Conservation (phyloP, 1,140 invertebrate species). For the Penaeus japonicus region DNA sequence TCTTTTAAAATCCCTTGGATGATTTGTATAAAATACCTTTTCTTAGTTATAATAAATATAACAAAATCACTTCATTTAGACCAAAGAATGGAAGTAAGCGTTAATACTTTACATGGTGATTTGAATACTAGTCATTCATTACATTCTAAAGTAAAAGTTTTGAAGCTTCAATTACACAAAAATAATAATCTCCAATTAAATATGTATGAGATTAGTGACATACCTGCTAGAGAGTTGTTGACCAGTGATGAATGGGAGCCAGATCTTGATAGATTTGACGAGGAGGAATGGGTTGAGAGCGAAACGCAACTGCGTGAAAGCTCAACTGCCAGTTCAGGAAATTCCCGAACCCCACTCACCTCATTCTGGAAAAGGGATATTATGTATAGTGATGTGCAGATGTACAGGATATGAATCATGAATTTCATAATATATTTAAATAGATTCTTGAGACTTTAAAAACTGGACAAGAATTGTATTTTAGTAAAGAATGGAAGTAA, state of each 20-base stretch:
- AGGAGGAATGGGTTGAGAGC: conserved; percentile 57
- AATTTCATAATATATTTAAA: not conserved
- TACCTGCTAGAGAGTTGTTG: conserved; percentile 57
- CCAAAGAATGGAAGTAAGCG: no score
- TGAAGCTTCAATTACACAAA: no score
- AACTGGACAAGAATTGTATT: no score
- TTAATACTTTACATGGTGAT: no score
- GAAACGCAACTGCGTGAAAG: conserved; percentile 57
- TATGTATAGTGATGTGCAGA: not conserved
- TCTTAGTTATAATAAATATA: no score
- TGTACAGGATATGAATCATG: not conserved
- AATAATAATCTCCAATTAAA: no score
- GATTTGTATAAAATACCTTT: no score
- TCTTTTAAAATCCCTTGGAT: no score
- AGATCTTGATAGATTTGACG: conserved; percentile 56
- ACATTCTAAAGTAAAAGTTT: no score
- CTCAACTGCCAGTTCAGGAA: conserved; percentile 59
- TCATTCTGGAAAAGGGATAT: conserved; percentile 46
- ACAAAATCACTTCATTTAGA: no score
- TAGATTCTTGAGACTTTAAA: no score
- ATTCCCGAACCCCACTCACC: conserved; percentile 46
- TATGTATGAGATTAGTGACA: not conserved
- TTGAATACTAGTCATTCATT: no score
- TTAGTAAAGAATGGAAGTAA: not conserved
- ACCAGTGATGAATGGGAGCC: conserved; percentile 58